Conservation (phyloP, 2,113 vertebrate species). For the Aspidoscelis tigris region DNA sequence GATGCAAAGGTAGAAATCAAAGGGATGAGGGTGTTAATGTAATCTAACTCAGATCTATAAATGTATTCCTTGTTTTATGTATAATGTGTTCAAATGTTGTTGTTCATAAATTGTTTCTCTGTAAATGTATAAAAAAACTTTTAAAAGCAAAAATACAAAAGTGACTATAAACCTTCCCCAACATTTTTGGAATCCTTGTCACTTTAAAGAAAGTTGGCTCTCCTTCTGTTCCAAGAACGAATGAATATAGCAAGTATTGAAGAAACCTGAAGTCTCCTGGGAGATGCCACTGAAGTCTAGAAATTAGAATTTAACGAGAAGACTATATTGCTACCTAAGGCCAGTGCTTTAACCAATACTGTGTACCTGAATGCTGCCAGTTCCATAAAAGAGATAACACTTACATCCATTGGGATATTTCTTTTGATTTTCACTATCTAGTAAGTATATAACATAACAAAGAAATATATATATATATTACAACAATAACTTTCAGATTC, state of each 20-base stretch:
- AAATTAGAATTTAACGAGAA: slow-evolving; percentile 54
- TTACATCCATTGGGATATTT: slow-evolving; percentile 45
- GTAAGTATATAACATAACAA: slow-evolving; percentile 34
- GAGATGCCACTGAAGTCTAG: slow-evolving; percentile 25
- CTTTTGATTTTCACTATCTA: slow-evolving; percentile 44
- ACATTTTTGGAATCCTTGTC: not conserved
- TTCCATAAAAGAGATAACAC: slow-evolving; percentile 39
- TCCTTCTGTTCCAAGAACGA: not conserved
- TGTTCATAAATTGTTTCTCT: too few relatives aligned
- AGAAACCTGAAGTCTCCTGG: slow-evolving; percentile 34
- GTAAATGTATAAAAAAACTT: too few relatives aligned
- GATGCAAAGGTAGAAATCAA: too few relatives aligned
- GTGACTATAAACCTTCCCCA: not conserved
- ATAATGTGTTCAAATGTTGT: too few relatives aligned
- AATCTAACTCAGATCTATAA: too few relatives aligned
- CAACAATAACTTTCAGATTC: slow-evolving; percentile 29
- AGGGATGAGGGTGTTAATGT: too few relatives aligned
- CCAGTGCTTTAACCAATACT: not conserved
- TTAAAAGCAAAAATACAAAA: too few relatives aligned
- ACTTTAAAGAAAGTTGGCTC: slow-evolving; percentile 16
- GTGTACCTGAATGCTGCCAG: slow-evolving; percentile 12
- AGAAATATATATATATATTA: slow-evolving; percentile 1
- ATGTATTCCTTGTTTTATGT: too few relatives aligned
- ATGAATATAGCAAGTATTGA: slow-evolving; percentile 9
- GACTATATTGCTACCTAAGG: slow-evolving; percentile 46